Base-by-base conservation (phyloP, 1,140 invertebrate genomes). In the Danaus melanippus region DNA sequence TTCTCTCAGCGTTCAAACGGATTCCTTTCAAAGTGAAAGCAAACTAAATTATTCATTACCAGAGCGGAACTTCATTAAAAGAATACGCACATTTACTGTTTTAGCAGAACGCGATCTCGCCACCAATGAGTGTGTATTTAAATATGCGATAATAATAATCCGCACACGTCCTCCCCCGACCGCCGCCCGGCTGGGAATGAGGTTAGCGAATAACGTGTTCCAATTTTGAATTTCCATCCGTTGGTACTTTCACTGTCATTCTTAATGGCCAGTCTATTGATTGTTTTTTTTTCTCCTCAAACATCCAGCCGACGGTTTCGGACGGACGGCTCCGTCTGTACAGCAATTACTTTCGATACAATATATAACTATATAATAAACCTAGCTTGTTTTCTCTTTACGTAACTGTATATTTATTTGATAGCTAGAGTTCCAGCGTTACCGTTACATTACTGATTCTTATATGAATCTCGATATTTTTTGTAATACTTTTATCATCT, bases 171-270 rank as follows among this genome's bases (percentile, higher is more conserved):
- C 21, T 32, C 21, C 21, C 21, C 21, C 21, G 21, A 8, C 21
- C 21, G 78, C 62, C 72, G 62, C 67, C 64, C 56, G 42, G 21
- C 21, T 32, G 40, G 73, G 71, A 84, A 84, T 84, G 76, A 72
- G 80, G 78, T 77, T 78, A 71, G 48, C 21, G 21, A 32, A 32
- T 32, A 32, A 8, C 52, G 59, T 62, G 78, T 79, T 79, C 80
- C 78, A 84, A 79, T 84, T 81, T 81, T 81, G 74, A 77, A 81
- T 79, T 76, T 79, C 72, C 71, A 77, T 74, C 71, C 65, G 68
- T 60, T 54, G 60, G 49, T 65, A 76, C 79, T 83, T 80, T 83
- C 79, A 75, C 77, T 80, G 62, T 54, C 60, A 60, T 67, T 73
- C 21, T 32, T 32, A 32, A 32, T 8, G 21, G 21, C 21, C 21